phyloP scores from a whole-genome alignment of 2,797 vertebrate genomes.

The Tragopan temminckii region DNA sequence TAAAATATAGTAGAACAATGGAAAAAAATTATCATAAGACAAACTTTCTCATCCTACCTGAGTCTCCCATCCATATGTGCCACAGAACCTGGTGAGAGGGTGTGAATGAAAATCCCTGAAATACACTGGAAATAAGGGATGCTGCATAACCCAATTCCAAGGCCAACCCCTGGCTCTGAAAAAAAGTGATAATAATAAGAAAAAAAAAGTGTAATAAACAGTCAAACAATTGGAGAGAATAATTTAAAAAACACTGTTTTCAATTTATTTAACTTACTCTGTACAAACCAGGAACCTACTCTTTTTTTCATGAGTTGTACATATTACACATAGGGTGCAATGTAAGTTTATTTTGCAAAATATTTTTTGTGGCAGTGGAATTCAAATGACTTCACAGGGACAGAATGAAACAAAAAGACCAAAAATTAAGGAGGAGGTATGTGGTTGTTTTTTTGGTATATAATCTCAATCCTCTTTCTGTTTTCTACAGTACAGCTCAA shows the following conservation, averaged over 20 bases:
- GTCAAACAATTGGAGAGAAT: not conserved
- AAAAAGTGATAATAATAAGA: not conserved
- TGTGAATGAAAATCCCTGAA: conserved; percentile 93
- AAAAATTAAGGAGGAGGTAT: not conserved
- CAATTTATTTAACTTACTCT: not conserved
- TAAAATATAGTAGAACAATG: not conserved
- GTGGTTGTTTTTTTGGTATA: not conserved
- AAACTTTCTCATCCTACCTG: conserved; percentile 78
- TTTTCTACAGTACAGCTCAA: not conserved
- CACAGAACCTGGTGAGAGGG: conserved; percentile 93
- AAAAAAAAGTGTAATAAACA: not conserved
- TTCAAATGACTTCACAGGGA: not conserved
- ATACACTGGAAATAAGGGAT: conserved; percentile 87
- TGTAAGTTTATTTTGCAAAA: not conserved
- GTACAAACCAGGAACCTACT: not conserved
- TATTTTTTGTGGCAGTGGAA: not conserved
- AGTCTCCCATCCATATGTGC: conserved; percentile 94
- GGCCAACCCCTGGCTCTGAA: conserved; percentile 92
- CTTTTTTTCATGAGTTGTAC: too few relatives aligned
- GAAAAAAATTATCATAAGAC: not conserved
- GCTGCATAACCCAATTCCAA: conserved; percentile 94
- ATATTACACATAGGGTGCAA: not conserved
- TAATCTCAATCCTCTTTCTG: not conserved
- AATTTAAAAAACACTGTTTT: not conserved
- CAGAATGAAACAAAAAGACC: not conserved